Evolutionary conservation across 2,888 invertebrate genomes (phyloP).

Genomic region (Corythucha ciliata): DNA sequence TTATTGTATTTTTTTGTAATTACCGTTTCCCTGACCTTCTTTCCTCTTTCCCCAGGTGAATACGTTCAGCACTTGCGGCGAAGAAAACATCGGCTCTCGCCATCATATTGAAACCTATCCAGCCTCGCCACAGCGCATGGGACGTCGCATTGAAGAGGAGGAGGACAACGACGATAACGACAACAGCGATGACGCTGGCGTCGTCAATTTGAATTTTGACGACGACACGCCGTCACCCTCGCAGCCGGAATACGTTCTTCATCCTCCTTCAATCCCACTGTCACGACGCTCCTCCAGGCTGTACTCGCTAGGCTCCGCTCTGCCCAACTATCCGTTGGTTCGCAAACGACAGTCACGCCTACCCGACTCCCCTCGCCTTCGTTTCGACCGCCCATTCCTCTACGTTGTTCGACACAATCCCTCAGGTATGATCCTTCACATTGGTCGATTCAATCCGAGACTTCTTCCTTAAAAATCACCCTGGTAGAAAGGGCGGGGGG

Average conservation of each 20-base stretch:
- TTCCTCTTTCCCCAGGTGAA: constrained; percentile 45
- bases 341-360: constrained; percentile 37
- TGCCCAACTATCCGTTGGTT: constrained; percentile 14
- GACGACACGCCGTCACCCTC: constrained; percentile 19
- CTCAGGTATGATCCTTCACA: constrained; percentile 79
- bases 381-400: constrained; percentile 78
- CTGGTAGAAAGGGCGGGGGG: no score
- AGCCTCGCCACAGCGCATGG: constrained; percentile 48
- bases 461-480: constrained; percentile 56
- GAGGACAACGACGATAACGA: constrained; percentile 23
- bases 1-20: neutral
- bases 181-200: constrained; percentile 15
- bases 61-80: constrained; percentile 74
- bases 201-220: constrained; percentile 12
- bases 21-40: neutral
- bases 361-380: constrained; percentile 55
- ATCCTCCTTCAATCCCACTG: no score
- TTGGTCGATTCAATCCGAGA: constrained; percentile 79
- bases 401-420: constrained; percentile 85
- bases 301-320: no score
- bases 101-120: constrained; percentile 78
- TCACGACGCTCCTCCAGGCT: no score
- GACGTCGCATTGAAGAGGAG: no score
- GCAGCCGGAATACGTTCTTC: constrained; percentile 45
- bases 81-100: constrained; percentile 56